Conservation (phyloP, 1,140 invertebrate genomes). For the Halesus radiatus region DNA sequence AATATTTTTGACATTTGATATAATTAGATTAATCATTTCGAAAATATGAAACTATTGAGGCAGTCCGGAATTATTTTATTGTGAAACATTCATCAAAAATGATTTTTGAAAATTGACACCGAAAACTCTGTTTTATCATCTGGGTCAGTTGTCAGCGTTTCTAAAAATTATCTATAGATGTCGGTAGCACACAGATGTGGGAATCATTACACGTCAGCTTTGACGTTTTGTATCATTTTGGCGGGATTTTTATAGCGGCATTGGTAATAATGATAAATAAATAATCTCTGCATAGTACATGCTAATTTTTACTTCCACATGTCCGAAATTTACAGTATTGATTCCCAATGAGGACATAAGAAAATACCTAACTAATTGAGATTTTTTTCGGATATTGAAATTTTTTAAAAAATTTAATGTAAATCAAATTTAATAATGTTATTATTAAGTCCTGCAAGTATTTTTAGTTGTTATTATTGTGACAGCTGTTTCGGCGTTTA, state of each 20-base stretch:
- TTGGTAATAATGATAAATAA: neutral
- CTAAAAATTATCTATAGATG: neutral
- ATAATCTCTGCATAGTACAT: neutral
- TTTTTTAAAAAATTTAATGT: no score
- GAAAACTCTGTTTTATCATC: neutral
- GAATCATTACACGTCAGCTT: constrained; percentile 47
- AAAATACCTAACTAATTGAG: no score
- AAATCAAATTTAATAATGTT: no score
- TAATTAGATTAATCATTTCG: neutral
- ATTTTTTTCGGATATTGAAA: no score
- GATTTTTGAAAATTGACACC: neutral
- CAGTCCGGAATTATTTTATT: neutral
- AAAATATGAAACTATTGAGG: neutral
- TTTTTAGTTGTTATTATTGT: no score
- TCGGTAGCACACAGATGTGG: constrained; percentile 14
- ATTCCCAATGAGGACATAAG: no score
- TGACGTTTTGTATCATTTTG: constrained; percentile 47
- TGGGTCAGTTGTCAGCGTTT: neutral
- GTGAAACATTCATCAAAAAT: neutral
- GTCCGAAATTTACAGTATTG: no score
- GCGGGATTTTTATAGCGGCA: constrained; percentile 38
- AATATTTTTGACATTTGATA: neutral
- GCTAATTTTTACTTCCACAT: no score
- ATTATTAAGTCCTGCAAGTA: no score
- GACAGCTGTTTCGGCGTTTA: no score